Evolutionary conservation across 2,888 invertebrate genomes (phyloP), one percentile per base, ranked within the genome.

Genomic region (Lordiphosa fenestrarum): DNA sequence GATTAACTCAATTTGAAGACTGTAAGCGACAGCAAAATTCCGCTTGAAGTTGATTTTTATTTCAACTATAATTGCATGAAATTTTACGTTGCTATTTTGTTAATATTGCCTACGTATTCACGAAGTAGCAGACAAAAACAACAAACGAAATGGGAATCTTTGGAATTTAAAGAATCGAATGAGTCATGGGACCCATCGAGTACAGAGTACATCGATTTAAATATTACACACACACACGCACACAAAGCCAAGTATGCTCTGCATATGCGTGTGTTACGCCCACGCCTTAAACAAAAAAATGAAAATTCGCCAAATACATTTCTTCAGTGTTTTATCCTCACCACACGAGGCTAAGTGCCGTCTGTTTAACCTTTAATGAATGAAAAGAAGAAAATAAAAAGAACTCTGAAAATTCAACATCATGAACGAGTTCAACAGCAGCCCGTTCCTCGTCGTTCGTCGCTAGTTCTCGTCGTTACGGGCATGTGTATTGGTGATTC

Each of bases 361-460:
- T 19, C 12, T 57, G 56, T 44, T 59, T 70, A 68, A 74, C 57
- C 57, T 65, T 66, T 70, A 52, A 66, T 71, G 47, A 72, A 68
- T 56, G 58, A 69, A 66, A 15, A 55, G 19, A 23, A 50, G 52
- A 36, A 58, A 10, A 42, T 38, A 56, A 42, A 62, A 54, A 62
- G 41, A 61, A 35, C 61, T 50, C 49, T 40, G 57, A 68, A 64
- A 70, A 65, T 62, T 66, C 55, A 71, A 54, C 39, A 53, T 47
- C 64, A 66, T 53, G 59, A 75, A 78, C 67, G 78, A 76, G 76
- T 75, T 77, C 75, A 76, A 72, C 70, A 72, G 57, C 58, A 59
- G 68, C 53, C 66, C 40, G 56, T 65, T 66, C 65, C 23, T 62
- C 51, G 59, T 53, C 40, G 64, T 42, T 61, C 40, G 42, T 41